Evolutionary conservation across 2,888 invertebrate species (phyloP), one percentile per base, ranked within the genome.

Genomic region (Tetragonula carbonaria): DNA sequence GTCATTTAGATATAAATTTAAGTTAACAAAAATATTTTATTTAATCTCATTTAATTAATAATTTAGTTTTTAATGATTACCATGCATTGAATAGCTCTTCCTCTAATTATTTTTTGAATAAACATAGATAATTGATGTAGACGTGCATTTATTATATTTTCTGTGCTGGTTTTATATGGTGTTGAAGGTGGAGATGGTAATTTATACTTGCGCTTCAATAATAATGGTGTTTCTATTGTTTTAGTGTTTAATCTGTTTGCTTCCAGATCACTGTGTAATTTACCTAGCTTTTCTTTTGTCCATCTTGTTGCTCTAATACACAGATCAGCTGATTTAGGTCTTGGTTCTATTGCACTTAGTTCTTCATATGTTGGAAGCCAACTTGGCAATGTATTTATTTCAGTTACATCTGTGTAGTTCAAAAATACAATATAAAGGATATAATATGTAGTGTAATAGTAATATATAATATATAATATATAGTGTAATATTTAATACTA

Each of bases 61-160:
- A 57, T 57, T 57, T 59, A 14, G 5, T 59, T 33, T 62, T 8
- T 62, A 66, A 83, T 93, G 94, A 13, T 65, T 38, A 97, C 97
- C 96, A 97, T 94, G 88, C 95, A 96, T 94, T 97, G 97, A 23
- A 97, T 96, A 11, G 97, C 97, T 33, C 97, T 95, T 2, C 97
- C 97, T 85, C 96, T 95, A 2, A 97, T 95, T 51, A 97, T 94
- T 91, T 96, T 96, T 92, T 97, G 97, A 77, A 97, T 91, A 86
- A 96, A 94, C 11, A 50, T 80, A 51, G 96, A 95, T 4, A 96
- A 95, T 93, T 97, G 95, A 87, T 96, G 95, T 67, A 94, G 89
- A 21, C 95, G 93, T 75, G 95, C 95, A 81, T 95, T 94, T 62
- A 82, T 53, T 51, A 78, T 38, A 74, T 68, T 57, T 65, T 87